phyloP scores from a whole-genome alignment of 2,113 vertebrate genomes.

The Silurus meridionalis region DNA sequence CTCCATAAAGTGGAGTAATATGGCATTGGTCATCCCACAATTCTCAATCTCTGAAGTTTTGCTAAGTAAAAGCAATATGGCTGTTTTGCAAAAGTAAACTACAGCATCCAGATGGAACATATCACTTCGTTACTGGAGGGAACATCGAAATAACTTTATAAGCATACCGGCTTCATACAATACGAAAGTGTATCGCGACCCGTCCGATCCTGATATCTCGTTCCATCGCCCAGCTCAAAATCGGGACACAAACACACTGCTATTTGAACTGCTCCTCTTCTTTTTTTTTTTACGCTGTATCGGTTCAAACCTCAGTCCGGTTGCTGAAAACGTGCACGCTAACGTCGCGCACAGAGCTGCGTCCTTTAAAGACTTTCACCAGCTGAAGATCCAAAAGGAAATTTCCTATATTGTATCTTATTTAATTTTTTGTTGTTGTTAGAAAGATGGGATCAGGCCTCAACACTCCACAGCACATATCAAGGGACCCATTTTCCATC shows the following conservation, averaged over 20 bases:
- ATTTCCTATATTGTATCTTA: neutral
- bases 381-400: neutral
- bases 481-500: conserved; percentile 12
- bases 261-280: neutral
- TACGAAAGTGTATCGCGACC: neutral
- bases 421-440: too few relatives aligned
- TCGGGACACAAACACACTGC: neutral
- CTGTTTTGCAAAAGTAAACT: neutral
- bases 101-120: neutral
- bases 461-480: neutral
- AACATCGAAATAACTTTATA: neutral
- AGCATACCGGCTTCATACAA: neutral
- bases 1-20: neutral
- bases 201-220: neutral
- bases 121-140: neutral
- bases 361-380: neutral
- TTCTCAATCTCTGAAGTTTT: neutral
- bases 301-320: neutral
- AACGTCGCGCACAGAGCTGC: neutral
- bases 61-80: neutral
- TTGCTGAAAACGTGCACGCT: neutral
- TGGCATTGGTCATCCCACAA: neutral
- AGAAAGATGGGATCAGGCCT: neutral
- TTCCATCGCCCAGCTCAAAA: neutral
- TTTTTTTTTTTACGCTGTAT: neutral